Conservation (phyloP, 2,888 invertebrate species). For the Scaptomyza cyrtandrae region DNA sequence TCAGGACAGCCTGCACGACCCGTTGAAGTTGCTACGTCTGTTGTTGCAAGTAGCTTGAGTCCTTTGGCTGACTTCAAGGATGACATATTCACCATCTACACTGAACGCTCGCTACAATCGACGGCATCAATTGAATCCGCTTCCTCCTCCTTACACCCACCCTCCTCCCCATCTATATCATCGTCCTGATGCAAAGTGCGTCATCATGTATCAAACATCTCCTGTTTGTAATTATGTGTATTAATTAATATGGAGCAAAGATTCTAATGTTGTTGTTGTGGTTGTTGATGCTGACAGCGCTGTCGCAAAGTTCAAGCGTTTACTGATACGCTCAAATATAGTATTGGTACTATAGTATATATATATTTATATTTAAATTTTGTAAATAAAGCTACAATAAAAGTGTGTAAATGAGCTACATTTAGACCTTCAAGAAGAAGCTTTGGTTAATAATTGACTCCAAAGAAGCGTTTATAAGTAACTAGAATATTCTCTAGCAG, state of each 20-base stretch:
- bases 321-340: conserved; percentile 35
- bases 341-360: not conserved
- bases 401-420: too few species aligned
- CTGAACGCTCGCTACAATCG: conserved; percentile 25
- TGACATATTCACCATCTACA: conserved; percentile 38
- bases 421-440: too few species aligned
- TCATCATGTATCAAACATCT: too few species aligned
- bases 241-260: conserved; percentile 49
- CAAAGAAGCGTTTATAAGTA: too few species aligned
- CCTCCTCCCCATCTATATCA: conserved; percentile 32
- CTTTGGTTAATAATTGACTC: too few species aligned
- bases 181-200: conserved; percentile 9
- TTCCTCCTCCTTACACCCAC: conserved; percentile 20
- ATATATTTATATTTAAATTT: not conserved
- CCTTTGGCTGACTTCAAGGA: conserved; percentile 23
- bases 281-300: too few species aligned
- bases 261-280: conserved; percentile 15
- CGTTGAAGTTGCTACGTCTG: not conserved
- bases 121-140: conserved; percentile 56
- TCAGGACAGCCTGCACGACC: not conserved
- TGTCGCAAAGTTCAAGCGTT: conserved; percentile 24
- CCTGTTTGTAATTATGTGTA: conserved; percentile 33
- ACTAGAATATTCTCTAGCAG: too few species aligned
- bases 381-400: too few species aligned
- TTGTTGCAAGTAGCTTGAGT: conserved; percentile 32